Evolutionary conservation across 2,113 vertebrate genomes (phyloP), one percentile per base, ranked within the genome.

Genomic region (Anas platyrhynchos): DNA sequence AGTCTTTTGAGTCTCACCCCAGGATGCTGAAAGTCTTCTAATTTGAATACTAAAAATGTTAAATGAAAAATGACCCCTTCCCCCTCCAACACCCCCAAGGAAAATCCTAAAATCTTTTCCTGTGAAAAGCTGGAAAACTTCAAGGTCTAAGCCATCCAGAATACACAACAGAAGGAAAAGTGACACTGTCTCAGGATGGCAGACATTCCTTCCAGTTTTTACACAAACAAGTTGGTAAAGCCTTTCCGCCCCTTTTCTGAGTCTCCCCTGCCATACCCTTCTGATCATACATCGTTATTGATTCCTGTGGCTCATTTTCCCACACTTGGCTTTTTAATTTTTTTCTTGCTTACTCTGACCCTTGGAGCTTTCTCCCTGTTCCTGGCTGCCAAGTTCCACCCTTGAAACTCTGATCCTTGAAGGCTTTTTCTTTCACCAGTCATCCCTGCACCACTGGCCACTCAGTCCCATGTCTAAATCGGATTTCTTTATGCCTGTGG

Each of bases 21-120:
- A 71, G 88, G 75, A 91, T 81, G 44, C 89, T 97, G 95, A 97
- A 98, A 97, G 80, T 93, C 83, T 95, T 95, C 87, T 88, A 95
- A 94, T 97, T 89, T 94, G 92, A 97, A 96, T 96, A 92, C 82
- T 91, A 87, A 96, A 97, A 97, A 81, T 93, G 91, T 44, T 94
- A 95, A 92, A 85, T 83, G 77, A 96, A 95, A 95, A 95, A 91
- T 84, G 38, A 80, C 18, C 7, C 73, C 27, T 86, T 67, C 86
- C 25, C 73, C 89, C 69, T 95, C 81, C 41, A 58, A n/a, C 80
- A 74, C 36, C 75, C 88, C 55, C 58, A 93, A 91, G 76, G 82
- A 95, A 96, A 92, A 91, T 65, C 95, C 62, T 79, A 48, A 80
- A 89, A 94, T 83, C 76, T 96, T 94, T 96, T 92, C 77, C 88